These are phyloP conservation scores for Campylomormyrus numenius DNA, from an alignment of 2,113 vertebrate genomes.

Conservation along the genomic window DNA sequence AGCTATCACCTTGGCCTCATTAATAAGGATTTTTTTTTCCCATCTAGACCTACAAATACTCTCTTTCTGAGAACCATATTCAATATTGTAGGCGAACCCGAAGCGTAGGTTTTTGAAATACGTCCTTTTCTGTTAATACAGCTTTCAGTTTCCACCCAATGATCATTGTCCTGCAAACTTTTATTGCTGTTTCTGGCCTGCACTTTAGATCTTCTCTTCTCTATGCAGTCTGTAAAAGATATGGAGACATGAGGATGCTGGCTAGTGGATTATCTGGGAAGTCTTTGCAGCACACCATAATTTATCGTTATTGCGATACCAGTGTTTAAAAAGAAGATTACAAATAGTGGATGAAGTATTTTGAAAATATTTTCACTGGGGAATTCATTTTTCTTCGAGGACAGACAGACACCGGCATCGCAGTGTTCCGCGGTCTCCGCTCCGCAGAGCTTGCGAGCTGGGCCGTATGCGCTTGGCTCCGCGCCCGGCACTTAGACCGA, in stretches of 20 bases:
- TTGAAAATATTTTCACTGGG: not conserved
- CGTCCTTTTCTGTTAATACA: not conserved
- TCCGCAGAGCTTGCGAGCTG: conserved; percentile 21
- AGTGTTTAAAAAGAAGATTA: not conserved
- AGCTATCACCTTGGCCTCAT: not conserved
- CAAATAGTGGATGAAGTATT: not conserved
- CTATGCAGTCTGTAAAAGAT: not conserved
- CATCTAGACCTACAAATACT: not conserved
- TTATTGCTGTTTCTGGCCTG: not conserved
- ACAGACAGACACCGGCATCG: not conserved
- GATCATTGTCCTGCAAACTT: not conserved
- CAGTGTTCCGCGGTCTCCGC: not conserved
- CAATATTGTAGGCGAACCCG: not conserved
- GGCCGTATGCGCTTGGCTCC: conserved; percentile 30
- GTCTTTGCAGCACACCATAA: not conserved
- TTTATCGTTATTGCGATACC: not conserved
- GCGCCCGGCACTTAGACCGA: conserved; percentile 41
- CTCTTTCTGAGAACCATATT: not conserved
- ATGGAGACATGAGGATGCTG: not conserved
- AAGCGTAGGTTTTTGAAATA: not conserved
- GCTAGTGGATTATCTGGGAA: not conserved
- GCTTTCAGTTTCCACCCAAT: not conserved
- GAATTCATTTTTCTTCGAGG: not conserved
- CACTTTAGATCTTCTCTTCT: not conserved
- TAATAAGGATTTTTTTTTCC: not conserved